Evolutionary conservation across 2,113 vertebrate species (phyloP).

Genomic region (Anolis carolinensis): DNA sequence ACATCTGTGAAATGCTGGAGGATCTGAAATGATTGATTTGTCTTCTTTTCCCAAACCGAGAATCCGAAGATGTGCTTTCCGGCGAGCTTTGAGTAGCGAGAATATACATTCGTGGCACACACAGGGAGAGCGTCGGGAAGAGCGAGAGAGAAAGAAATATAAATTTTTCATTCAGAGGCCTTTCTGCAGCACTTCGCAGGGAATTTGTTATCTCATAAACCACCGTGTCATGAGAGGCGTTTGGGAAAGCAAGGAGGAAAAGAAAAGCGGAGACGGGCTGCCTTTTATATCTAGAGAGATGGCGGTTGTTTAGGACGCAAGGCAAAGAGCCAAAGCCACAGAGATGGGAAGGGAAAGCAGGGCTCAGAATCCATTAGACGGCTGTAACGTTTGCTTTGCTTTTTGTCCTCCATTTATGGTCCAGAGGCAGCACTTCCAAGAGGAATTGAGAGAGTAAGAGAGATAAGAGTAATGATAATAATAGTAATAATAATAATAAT

Average conservation of each 20-base stretch:
- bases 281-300: not conserved
- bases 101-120: not conserved
- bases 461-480: no score
- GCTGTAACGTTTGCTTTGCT: not conserved
- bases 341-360: constrained; percentile 1
- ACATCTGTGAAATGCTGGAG: no score
- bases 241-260: not conserved
- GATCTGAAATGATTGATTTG: no score
- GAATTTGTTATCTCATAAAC: not conserved
- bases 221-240: not conserved
- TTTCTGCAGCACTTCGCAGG: accelerated
- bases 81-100: no score
- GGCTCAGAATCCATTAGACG: not conserved
- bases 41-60: no score
- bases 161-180: not conserved
- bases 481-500: no score
- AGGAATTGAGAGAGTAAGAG: no score
- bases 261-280: not conserved
- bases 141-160: not conserved
- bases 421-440: not conserved
- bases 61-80: not conserved
- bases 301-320: not conserved
- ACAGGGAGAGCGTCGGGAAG: not conserved
- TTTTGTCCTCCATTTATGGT: not conserved
- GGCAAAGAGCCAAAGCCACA: constrained; percentile 2